Base-by-base conservation (phyloP, 2,888 invertebrate species). In the Orchesellides sinensis region DNA sequence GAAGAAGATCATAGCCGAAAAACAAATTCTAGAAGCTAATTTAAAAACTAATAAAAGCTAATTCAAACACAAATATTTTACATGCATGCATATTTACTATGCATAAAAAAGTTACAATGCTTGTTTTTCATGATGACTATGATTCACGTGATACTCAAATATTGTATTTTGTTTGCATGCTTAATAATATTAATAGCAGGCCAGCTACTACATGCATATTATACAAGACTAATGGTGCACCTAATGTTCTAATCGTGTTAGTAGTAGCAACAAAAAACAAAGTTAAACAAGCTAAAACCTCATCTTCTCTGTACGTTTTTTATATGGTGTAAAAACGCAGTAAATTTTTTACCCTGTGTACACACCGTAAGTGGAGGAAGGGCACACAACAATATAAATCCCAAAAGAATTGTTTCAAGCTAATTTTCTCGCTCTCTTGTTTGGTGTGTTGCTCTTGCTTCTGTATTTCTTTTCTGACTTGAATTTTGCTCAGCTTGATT, bases 361-460 rank as follows among this genome's bases (percentile, higher is more conserved):
- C 17, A 49, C 49, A 56, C 56, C 56, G 56, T 56, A 56, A 25
- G 25, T 1, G n/a, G 23, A 56, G 56, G 74, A 61, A 74, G 40
- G 61, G 73, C 14, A 59, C 19, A 21, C 61, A 49, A 63, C 40
- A n/a, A 25, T 35, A 61, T 45, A 52, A 54, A 65, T 82, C 81
- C 75, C 81, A 69, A 75, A 69, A 54, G 81, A 75, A 75, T 82
- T 82, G 75, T 75, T 82, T 69, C 74, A 52, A 82, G 75, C 74
- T 82, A 82, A 82, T 82, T 82, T 82, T 82, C 81, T 75, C 40
- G 65, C 65, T 72, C 65, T 54, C 56, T 35, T 66, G 40, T 56
- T 49, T 68, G 29, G 17, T 59, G n/a, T n/a, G n/a, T n/a, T n/a
- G n/a, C n/a, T n/a, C n/a, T n/a, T n/a, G n/a, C n/a, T 21, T 29